Percentiles rank a stretch among this genome's conserved stretches.
phyloP scores from a whole-genome alignment of 2,113 vertebrate genomes.

The Sclerurus mexicanus region DNA sequence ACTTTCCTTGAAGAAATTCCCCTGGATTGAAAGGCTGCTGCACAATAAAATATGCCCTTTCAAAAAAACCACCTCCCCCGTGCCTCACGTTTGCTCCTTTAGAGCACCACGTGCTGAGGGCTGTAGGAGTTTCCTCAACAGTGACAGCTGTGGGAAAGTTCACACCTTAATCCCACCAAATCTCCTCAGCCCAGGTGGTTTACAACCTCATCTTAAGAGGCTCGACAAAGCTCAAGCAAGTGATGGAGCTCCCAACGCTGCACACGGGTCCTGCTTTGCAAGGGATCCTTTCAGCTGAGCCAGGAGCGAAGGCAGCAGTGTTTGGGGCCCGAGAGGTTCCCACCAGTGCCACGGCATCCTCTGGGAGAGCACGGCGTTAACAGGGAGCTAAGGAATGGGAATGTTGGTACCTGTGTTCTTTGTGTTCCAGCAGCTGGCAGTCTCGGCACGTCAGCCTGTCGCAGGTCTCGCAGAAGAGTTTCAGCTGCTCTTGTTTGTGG shows the following conservation, averaged over 20 bases:
- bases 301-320: background rate
- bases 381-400: background rate
- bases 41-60: background rate
- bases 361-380: background rate
- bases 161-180: background rate
- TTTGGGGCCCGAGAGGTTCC: background rate
- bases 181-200: background rate
- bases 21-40: background rate
- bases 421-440: constrained; percentile 97
- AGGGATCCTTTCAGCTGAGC: background rate
- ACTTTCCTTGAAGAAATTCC: background rate
- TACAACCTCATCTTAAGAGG: background rate
- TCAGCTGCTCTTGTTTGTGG: constrained; percentile 97
- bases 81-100: background rate
- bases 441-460: constrained; percentile 97
- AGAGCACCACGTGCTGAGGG: background rate
- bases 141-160: background rate
- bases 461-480: constrained; percentile 98
- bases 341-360: background rate
- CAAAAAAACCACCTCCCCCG: background rate
- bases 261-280: background rate
- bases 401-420: constrained; percentile 92
- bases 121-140: background rate
- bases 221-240: background rate
- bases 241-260: background rate